Evolutionary conservation across 2,797 vertebrate genomes (phyloP).

Genomic region (Botia kubotai): DNA sequence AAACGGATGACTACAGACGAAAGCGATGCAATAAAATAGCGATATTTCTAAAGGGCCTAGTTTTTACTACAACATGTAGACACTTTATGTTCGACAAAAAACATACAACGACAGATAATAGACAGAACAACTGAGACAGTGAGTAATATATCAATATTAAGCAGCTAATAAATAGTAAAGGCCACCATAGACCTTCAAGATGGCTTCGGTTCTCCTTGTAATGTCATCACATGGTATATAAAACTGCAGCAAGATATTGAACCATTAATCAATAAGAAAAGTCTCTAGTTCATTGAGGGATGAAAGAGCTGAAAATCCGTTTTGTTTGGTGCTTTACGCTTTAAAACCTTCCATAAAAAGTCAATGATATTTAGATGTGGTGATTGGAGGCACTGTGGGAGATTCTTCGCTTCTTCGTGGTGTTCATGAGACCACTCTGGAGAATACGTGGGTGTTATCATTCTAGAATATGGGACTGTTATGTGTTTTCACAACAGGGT

Average conservation of each 20-base stretch:
- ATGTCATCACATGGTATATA: not conserved
- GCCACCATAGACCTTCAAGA: too few species aligned
- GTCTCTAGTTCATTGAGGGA: not conserved
- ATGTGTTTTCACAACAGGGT: slow-evolving; percentile 27
- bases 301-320: not conserved
- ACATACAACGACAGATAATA: not conserved
- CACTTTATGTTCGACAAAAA: not conserved
- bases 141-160: too few species aligned
- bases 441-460: slow-evolving; percentile 16
- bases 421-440: not conserved
- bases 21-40: not conserved
- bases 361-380: slow-evolving; percentile 23
- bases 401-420: not conserved
- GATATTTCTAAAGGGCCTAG: not conserved
- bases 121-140: too few species aligned
- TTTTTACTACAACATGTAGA: not conserved
- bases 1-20: not conserved
- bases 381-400: not conserved
- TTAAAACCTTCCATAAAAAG: not conserved
- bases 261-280: slow-evolving; percentile 30
- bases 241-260: slow-evolving; percentile 2
- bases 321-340: not conserved
- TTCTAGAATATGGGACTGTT: slow-evolving; percentile 15
- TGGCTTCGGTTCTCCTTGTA: not conserved
- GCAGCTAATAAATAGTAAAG: too few species aligned